phyloP scores from a whole-genome alignment of 2,888 invertebrate species.

The Melieria picta region DNA sequence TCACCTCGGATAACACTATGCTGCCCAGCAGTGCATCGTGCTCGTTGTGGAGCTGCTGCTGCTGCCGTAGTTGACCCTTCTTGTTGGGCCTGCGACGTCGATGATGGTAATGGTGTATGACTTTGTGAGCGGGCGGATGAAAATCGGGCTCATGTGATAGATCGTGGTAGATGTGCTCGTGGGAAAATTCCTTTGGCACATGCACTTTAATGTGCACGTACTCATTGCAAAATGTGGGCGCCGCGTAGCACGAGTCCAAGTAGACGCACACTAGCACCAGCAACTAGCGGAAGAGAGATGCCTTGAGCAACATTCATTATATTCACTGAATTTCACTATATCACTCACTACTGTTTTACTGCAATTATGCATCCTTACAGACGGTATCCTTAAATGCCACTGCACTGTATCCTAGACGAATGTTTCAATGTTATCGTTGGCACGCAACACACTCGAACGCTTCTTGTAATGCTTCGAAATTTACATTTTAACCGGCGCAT shows the following conservation, averaged over 20 bases:
- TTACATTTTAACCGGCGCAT: conserved; percentile 46
- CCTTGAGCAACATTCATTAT: not conserved
- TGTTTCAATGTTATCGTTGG: not conserved
- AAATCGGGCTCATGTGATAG: not conserved
- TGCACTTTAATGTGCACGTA: conserved; percentile 58
- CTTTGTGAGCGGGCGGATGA: conserved; percentile 41
- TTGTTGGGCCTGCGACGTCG: conserved; percentile 6
- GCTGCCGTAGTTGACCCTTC: not conserved
- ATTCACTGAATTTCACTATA: not conserved
- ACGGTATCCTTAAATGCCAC: not conserved
- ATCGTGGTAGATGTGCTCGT: not conserved
- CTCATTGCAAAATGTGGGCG: conserved; percentile 51
- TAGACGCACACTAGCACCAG: too few species aligned
- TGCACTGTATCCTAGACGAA: not conserved
- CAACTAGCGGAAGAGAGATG: too few species aligned
- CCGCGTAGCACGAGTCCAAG: not conserved
- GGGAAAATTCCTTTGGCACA: conserved; percentile 46
- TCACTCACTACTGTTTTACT: too few species aligned
- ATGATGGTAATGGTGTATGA: conserved; percentile 54
- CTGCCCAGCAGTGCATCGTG: conserved; percentile 47
- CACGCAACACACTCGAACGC: not conserved
- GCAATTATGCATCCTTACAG: not conserved
- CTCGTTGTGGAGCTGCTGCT: not conserved
- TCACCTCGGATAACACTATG: conserved; percentile 51
- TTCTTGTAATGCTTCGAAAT: not conserved